These are phyloP conservation scores for Brassicogethes aeneus DNA, from an alignment of 2,888 invertebrate species.

Conservation along the genomic window DNA sequence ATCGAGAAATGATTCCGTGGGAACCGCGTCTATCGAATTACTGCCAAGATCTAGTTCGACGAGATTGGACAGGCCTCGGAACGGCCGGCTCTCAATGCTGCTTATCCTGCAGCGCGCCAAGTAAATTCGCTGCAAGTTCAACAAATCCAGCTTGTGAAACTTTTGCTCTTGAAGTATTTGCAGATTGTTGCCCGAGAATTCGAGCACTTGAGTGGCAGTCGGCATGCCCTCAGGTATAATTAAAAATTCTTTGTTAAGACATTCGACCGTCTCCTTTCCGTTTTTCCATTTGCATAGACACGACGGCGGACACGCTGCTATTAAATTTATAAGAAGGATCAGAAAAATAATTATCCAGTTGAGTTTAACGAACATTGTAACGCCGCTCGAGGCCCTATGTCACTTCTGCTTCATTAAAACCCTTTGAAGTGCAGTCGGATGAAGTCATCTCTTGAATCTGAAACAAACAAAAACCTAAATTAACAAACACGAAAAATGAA, in stretches of 20 bases:
- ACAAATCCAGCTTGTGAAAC: constrained; percentile 67
- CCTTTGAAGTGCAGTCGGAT: neutral
- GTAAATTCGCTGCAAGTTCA: constrained; percentile 82
- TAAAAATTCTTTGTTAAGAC: constrained; percentile 67
- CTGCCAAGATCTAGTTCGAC: constrained; percentile 82
- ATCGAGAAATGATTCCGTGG: constrained; percentile 68
- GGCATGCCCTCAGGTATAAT: constrained; percentile 73
- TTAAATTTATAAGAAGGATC: neutral
- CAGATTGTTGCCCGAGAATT: constrained; percentile 75
- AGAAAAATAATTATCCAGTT: neutral
- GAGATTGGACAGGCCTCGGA: constrained; percentile 75
- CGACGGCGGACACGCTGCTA: constrained; percentile 59
- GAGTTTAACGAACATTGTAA: neutral
- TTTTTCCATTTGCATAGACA: constrained; percentile 90
- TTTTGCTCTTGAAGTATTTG: constrained; percentile 69
- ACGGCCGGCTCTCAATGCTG: constrained; percentile 69
- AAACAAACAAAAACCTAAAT: too few relatives aligned
- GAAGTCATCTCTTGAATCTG: neutral
- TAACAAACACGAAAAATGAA: too few relatives aligned
- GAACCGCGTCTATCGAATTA: constrained; percentile 69
- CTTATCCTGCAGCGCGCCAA: constrained; percentile 69
- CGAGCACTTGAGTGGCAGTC: constrained; percentile 78
- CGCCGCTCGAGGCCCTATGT: neutral
- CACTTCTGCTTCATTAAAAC: neutral
- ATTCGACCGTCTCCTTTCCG: constrained; percentile 86